A percentile compares a stretch with the other conserved stretches of the same genome.
Conservation (phyloP, 2,888 invertebrate species). For the Plusia festucae region DNA sequence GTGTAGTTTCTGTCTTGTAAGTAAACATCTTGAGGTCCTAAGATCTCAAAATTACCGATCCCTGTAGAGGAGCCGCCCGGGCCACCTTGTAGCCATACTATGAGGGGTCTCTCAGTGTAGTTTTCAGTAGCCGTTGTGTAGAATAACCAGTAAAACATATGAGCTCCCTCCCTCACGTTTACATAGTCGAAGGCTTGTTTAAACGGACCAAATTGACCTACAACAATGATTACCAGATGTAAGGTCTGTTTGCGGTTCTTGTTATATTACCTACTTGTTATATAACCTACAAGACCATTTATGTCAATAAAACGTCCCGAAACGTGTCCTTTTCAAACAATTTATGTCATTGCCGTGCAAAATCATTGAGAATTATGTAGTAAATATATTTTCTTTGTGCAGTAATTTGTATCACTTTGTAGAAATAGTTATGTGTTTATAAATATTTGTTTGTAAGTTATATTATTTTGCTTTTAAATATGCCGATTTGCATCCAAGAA, state of each 20-base stretch:
- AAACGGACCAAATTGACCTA: conserved; percentile 88
- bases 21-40: conserved; percentile 92
- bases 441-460: no score
- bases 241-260: conserved; percentile 16
- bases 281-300: neutral
- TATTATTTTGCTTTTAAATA: no score
- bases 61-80: conserved; percentile 95
- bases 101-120: conserved; percentile 92
- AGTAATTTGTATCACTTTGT: neutral
- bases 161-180: conserved; percentile 92
- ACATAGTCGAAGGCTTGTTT: conserved; percentile 94
- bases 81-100: conserved; percentile 97
- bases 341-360: conserved; percentile 25
- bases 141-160: conserved; percentile 97
- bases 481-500: no score
- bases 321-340: conserved; percentile 5
- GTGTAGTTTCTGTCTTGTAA: conserved; percentile 92
- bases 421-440: neutral
- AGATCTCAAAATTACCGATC: conserved; percentile 96
- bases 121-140: conserved; percentile 91
- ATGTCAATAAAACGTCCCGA: conserved; percentile 10
- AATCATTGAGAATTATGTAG: conserved; percentile 2
- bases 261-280: no score
- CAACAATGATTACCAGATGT: conserved; percentile 29
- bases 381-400: neutral